A percentile compares a stretch with the other conserved stretches of the same genome.
These are phyloP conservation scores for Rhagologus leucostigma DNA, from an alignment of 2,113 vertebrate genomes.

Conservation along the genomic window DNA sequence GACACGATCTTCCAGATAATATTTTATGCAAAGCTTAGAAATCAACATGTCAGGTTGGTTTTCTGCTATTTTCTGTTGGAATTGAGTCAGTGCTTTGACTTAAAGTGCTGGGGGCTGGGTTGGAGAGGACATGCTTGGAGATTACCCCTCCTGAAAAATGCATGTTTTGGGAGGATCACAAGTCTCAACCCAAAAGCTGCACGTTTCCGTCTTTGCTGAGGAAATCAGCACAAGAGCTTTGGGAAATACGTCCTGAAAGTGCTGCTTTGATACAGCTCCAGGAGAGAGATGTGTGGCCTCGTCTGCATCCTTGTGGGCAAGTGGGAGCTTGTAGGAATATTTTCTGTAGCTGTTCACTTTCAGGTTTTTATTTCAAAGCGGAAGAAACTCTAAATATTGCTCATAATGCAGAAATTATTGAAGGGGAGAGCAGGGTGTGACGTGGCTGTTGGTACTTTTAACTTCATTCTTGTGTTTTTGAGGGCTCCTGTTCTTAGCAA, in stretches of 20 bases:
- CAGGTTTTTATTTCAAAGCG: not conserved
- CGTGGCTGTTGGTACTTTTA: not conserved
- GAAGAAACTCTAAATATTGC: not conserved
- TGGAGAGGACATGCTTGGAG: not conserved
- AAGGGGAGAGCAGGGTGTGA: not conserved
- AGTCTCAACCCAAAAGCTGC: not conserved
- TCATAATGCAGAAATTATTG: not conserved
- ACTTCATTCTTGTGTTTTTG: fast-evolving
- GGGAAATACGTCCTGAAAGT: not conserved
- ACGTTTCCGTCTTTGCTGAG: not conserved
- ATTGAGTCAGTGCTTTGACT: not conserved
- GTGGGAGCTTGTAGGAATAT: not conserved
- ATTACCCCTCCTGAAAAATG: not conserved
- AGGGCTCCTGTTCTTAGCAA: not conserved
- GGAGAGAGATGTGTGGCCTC: not conserved
- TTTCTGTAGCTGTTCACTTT: not conserved
- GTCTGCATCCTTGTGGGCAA: not conserved
- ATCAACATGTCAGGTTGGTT: not conserved
- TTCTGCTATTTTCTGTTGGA: not conserved
- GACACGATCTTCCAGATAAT: not conserved
- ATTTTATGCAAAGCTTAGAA: not conserved
- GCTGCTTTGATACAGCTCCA: not conserved
- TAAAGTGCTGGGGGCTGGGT: not conserved
- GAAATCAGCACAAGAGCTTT: not conserved
- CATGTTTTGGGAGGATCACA: not conserved